Percentiles rank a stretch among this genome's conserved stretches.
phyloP scores from a whole-genome alignment of 64 coral and sea anemone genomes.

The Actinia tenebrosa region DNA sequence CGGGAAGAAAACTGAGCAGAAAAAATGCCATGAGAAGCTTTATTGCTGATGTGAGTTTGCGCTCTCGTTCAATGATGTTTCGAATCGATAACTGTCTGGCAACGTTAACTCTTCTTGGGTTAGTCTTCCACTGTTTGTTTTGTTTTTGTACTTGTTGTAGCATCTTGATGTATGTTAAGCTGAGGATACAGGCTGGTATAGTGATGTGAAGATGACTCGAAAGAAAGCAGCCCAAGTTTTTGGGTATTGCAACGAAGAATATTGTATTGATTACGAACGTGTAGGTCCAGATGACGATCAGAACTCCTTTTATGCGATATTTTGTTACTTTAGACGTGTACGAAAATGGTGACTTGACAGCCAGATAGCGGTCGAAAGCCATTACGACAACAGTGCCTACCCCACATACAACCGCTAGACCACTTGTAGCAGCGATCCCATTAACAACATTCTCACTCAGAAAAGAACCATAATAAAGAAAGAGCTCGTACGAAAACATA shows the following conservation, averaged over 20 bases:
- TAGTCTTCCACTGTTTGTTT: neutral
- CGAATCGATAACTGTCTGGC: neutral
- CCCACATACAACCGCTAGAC: conserved; percentile 1
- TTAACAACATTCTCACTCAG: neutral
- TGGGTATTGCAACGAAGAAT: neutral
- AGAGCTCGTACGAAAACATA: neutral
- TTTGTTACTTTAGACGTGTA: neutral
- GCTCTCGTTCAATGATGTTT: neutral
- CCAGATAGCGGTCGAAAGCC: conserved; percentile 4
- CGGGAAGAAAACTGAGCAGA: neutral
- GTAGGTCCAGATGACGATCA: neutral
- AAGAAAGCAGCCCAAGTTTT: neutral
- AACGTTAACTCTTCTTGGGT: neutral
- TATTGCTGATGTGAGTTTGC: conserved; percentile 14
- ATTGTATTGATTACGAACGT: neutral
- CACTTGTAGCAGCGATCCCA: neutral
- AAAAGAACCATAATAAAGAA: neutral
- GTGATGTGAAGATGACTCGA: conserved; percentile 19
- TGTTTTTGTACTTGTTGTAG: neutral
- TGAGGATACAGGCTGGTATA: conserved; percentile 2
- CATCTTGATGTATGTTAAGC: neutral
- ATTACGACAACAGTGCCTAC: neutral
- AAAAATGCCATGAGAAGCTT: conserved; percentile 1
- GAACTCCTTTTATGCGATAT: neutral
- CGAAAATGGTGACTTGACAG: neutral